Percentiles rank a stretch among this genome's conserved stretches.
These are phyloP conservation scores for Adoxophyes honmai DNA, from an alignment of 1,140 invertebrate genomes.

Conservation along the genomic window DNA sequence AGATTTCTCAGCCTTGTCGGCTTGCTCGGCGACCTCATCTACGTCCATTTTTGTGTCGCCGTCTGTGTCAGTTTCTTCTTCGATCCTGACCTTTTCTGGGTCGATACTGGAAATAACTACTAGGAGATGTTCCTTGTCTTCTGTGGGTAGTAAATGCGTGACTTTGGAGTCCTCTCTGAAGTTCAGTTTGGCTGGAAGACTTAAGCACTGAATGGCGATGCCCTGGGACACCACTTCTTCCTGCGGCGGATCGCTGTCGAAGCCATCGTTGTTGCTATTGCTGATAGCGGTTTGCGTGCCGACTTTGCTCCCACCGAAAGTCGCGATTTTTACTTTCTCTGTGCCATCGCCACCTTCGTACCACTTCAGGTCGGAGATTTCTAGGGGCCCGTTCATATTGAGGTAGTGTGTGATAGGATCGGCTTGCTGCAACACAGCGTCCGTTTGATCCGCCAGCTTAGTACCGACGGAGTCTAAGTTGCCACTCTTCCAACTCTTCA, in stretches of 20 bases:
- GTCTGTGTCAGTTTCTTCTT: constrained; percentile 45
- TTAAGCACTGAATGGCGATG: constrained; percentile 75
- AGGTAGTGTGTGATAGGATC: constrained; percentile 62
- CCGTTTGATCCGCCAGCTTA: constrained; percentile 61
- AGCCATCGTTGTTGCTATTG: constrained; percentile 58
- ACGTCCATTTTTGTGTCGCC: constrained; percentile 62
- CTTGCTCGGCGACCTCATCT: constrained; percentile 42
- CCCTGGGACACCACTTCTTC: constrained; percentile 60
- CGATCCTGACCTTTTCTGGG: constrained; percentile 42
- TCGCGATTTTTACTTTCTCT: constrained; percentile 54
- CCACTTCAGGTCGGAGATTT: constrained; percentile 68
- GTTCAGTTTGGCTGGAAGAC: constrained; percentile 68
- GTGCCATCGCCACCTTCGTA: constrained; percentile 56
- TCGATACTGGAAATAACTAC: constrained; percentile 78
- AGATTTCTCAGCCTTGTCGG: constrained; percentile 38
- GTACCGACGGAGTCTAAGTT: constrained; percentile 59
- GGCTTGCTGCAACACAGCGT: constrained; percentile 44
- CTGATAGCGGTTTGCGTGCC: constrained; percentile 53
- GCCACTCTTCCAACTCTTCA: constrained; percentile 65
- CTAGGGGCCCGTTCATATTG: constrained; percentile 63
- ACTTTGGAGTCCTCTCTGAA: constrained; percentile 75
- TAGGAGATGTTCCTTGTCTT: constrained; percentile 81
- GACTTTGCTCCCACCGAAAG: constrained; percentile 50
- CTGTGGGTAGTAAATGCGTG: constrained; percentile 79
- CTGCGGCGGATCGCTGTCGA: constrained; percentile 64